Conservation (phyloP, 2,797 vertebrate species). For the Schizopygopsis malacanthus region DNA sequence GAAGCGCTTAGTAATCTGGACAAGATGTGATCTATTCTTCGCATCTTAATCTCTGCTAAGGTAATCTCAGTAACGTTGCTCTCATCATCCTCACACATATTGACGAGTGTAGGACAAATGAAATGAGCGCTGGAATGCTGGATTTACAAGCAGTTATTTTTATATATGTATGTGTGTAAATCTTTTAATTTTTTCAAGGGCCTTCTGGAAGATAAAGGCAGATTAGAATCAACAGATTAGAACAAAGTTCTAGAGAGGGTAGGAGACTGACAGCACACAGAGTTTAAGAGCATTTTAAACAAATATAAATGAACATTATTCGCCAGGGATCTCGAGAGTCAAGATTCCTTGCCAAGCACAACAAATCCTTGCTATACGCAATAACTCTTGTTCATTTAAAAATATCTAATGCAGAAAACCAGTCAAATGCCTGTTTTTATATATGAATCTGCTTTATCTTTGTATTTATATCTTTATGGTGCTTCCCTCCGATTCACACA, state of each 20-base stretch:
- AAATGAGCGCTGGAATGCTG: slow-evolving; percentile 6
- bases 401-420: neutral
- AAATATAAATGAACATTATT: slow-evolving; percentile 29
- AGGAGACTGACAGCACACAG: slow-evolving; percentile 15
- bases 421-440: neutral
- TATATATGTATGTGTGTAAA: slow-evolving; percentile 4
- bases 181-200: neutral
- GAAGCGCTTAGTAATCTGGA: neutral
- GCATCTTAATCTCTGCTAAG: slow-evolving; percentile 33
- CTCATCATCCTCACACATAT: slow-evolving; percentile 26
- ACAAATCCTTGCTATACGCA: slow-evolving; percentile 24
- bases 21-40: slow-evolving; percentile 35
- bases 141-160: slow-evolving; percentile 17
- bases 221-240: slow-evolving; percentile 43
- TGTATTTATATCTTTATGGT: neutral
- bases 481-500: slow-evolving; percentile 19
- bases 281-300: slow-evolving; percentile 41
- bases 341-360: slow-evolving; percentile 11
- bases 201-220: slow-evolving; percentile 35
- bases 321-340: neutral
- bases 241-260: neutral
- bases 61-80: slow-evolving; percentile 26
- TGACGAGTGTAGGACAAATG: slow-evolving; percentile 7
- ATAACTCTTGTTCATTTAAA: slow-evolving; percentile 4
- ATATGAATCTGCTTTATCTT: neutral